Percentiles rank a stretch among this genome's conserved stretches.
Conservation (phyloP, 1,140 invertebrate species). For the Helicoverpa armigera region DNA sequence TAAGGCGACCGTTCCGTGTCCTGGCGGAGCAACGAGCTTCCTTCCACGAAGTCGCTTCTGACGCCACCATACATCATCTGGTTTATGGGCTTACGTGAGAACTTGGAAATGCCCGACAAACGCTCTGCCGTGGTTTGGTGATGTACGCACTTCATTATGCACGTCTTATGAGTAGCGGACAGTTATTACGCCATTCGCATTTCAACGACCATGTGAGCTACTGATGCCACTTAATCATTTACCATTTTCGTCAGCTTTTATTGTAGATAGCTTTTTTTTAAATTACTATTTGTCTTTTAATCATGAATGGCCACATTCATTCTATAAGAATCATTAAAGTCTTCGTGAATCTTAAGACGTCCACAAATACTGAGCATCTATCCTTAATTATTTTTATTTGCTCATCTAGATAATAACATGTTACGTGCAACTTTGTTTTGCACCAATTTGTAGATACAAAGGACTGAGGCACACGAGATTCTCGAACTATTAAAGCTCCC, state of each 20-base stretch:
- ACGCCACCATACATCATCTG: conserved; percentile 43
- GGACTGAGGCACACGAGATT: neutral
- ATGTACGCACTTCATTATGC: conserved; percentile 21
- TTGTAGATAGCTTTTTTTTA: neutral
- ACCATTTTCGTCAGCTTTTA: neutral
- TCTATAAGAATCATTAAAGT: neutral
- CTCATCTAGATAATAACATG: conserved; percentile 23
- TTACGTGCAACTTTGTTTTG: conserved; percentile 12
- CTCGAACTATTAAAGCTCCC: conserved; percentile 9
- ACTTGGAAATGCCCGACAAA: conserved; percentile 24
- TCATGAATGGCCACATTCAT: too few relatives aligned
- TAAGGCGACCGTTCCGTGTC: conserved; percentile 29
- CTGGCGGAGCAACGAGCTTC: conserved; percentile 21
- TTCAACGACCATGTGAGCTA: neutral
- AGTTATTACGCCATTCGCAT: conserved; percentile 13
- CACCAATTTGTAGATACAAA: conserved; percentile 21
- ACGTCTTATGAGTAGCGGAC: conserved; percentile 3
- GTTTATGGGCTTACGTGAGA: conserved; percentile 53
- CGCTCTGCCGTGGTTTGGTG: neutral
- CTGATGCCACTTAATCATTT: neutral
- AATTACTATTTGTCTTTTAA: too few relatives aligned
- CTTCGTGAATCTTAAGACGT: neutral
- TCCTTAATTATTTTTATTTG: neutral
- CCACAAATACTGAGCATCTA: neutral
- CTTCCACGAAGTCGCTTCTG: conserved; percentile 47